Evolutionary conservation across 2,888 invertebrate species (phyloP).

Genomic region (Dynastes hyllus): DNA sequence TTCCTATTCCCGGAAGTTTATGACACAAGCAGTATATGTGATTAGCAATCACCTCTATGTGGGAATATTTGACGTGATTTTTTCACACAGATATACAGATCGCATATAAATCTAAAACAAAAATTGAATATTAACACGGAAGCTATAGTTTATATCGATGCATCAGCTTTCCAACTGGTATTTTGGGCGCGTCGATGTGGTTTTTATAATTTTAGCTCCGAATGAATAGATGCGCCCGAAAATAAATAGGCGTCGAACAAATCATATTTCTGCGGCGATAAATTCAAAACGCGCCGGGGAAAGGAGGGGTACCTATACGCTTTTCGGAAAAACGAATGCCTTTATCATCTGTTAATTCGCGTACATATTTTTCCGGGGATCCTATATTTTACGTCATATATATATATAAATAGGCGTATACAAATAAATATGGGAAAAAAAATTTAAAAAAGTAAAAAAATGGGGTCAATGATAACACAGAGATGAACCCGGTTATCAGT

Average conservation of each 20-base stretch:
- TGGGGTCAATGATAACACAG: constrained; percentile 17
- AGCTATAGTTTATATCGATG: neutral
- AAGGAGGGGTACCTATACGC: no score
- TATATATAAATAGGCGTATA: constrained; percentile 4
- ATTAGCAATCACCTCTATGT: no score
- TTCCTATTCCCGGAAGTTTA: no score
- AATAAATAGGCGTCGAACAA: constrained; percentile 23
- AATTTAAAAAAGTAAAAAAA: constrained; percentile 29
- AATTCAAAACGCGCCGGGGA: constrained; percentile 16
- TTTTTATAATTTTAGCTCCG: constrained; percentile 13
- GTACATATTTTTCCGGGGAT: constrained; percentile 18
- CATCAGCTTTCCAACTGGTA: constrained; percentile 3
- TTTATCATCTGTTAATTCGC: constrained; percentile 39
- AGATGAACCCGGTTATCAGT: constrained; percentile 47
- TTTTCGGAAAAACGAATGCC: constrained; percentile 32
- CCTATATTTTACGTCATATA: constrained; percentile 32
- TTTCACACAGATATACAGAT: neutral
- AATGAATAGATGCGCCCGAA: constrained; percentile 17
- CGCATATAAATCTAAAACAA: no score
- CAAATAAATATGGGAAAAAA: constrained; percentile 5
- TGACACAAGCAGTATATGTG: no score
- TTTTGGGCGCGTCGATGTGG: constrained; percentile 1
- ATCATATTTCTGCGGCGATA: constrained; percentile 35
- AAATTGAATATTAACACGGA: neutral
- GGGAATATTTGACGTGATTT: neutral